phyloP scores from a whole-genome alignment of 2,113 vertebrate species.

The Todiramphus saurophagus region DNA sequence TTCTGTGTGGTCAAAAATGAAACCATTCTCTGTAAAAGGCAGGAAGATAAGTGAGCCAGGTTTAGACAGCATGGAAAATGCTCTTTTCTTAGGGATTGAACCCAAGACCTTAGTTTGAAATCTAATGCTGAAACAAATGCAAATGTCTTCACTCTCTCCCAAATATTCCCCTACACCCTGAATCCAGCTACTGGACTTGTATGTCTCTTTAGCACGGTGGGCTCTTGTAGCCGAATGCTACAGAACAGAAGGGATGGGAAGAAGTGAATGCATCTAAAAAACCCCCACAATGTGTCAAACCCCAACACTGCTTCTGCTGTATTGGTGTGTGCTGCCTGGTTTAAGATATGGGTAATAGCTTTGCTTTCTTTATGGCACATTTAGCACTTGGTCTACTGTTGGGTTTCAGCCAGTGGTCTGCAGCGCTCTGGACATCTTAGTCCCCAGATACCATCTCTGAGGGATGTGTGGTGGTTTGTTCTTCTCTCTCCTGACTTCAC shows the following conservation, averaged over 20 bases:
- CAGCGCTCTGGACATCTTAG: not conserved
- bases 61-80: not conserved
- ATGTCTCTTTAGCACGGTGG: not conserved
- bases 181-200: not conserved
- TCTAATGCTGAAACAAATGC: not conserved
- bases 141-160: not conserved
- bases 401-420: not conserved
- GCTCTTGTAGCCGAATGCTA: not conserved
- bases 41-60: not conserved
- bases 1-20: not conserved
- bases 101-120: not conserved
- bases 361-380: not conserved
- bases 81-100: not conserved
- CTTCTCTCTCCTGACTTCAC: not conserved
- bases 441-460: not conserved
- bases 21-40: not conserved
- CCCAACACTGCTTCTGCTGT: accelerated
- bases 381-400: not conserved
- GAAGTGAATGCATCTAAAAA: not conserved
- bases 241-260: not conserved
- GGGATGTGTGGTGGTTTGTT: not conserved
- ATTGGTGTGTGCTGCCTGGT: not conserved
- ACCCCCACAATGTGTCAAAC: accelerated
- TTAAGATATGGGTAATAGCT: not conserved
- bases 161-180: not conserved